Evolutionary conservation across 2,113 vertebrate genomes (phyloP).

Genomic region (Pimephales promelas): DNA sequence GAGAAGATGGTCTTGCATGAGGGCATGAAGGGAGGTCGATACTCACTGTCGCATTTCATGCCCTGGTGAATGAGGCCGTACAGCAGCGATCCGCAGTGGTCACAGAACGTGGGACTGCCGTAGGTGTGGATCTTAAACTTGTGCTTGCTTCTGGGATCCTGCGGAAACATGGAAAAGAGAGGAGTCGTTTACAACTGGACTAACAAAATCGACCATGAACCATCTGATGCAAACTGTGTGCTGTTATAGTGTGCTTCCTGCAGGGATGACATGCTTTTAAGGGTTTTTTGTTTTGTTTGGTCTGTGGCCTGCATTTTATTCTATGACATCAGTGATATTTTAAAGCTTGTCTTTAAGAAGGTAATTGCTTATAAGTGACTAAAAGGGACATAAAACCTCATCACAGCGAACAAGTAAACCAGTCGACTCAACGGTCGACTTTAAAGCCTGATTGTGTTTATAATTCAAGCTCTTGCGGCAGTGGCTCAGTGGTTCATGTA

Average conservation of each 20-base stretch:
- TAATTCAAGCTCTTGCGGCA: not conserved
- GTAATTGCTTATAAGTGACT: not conserved
- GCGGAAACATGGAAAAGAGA: not conserved
- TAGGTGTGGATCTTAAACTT: constrained; percentile 98
- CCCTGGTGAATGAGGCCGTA: constrained; percentile 97
- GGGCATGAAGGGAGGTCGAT: not conserved
- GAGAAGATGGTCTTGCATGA: not conserved
- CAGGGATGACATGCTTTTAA: not conserved
- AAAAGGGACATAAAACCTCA: not conserved
- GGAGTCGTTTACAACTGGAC: not conserved
- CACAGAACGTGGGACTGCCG: constrained; percentile 95
- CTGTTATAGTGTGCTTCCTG: not conserved
- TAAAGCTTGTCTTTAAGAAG: not conserved
- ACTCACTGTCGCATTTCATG: constrained; percentile 99
- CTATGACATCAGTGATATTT: not conserved
- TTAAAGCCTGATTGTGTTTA: not conserved
- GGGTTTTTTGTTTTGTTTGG: too few species aligned
- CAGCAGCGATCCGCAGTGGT: constrained; percentile 94
- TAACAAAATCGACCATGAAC: not conserved
- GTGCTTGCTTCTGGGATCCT: constrained; percentile 99
- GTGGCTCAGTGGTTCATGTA: too few species aligned
- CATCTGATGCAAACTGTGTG: not conserved
- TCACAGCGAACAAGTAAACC: not conserved
- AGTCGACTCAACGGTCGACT: not conserved
- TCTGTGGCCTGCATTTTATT: not conserved